Evolutionary conservation across 2,113 vertebrate genomes (phyloP), one percentile per base, ranked within the genome.

Genomic region (Carassius gibelio): DNA sequence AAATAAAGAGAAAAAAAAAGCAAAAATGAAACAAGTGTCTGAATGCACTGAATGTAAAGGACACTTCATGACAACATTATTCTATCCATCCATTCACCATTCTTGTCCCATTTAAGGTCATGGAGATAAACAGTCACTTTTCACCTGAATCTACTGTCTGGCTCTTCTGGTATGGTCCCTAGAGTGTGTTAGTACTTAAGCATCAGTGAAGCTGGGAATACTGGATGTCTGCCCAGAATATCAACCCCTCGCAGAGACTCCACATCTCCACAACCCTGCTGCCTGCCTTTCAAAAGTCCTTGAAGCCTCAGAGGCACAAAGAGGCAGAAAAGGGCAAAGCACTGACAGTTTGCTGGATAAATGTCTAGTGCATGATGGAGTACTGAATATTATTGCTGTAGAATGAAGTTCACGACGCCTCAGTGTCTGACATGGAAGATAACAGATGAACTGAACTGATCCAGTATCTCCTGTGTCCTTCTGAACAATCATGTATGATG

Each of bases 161-260:
- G 15, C 15, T 81, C 59, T 64, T 17, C 15, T 74, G 55, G 62
- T 62, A 74, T 50, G 34, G 66, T 42, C 34, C 36, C 34, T 77
- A 72, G 8, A 50, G 81, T 77, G 23, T 48, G 38, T 17, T 76
- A 62, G 66, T 10, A 21, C 26, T 75, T 57, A 74, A 55, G 42
- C 57, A 62, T 75, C 5, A 71, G 38, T 66, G 2, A 55, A 77
- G 55, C 19, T 55, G n/a, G 23, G 66, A 52, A 62, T 81, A 82
- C 45, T 83, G 69, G 57, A 81, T 59, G 59, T 62, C 57, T 83
- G 81, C 80, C 76, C 79, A 82, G 83, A 84, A 34, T 14, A 81
- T 64, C 23, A 36, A 75, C 69, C 71, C 75, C 84, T 84, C 59
- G 26, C 13, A 3, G 68, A 48, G 69, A 75, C 19, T 75, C 30